Percentiles rank a stretch among this genome's conserved stretches.
phyloP scores from a whole-genome alignment of 2,797 vertebrate genomes.

The Psittacula echo region DNA sequence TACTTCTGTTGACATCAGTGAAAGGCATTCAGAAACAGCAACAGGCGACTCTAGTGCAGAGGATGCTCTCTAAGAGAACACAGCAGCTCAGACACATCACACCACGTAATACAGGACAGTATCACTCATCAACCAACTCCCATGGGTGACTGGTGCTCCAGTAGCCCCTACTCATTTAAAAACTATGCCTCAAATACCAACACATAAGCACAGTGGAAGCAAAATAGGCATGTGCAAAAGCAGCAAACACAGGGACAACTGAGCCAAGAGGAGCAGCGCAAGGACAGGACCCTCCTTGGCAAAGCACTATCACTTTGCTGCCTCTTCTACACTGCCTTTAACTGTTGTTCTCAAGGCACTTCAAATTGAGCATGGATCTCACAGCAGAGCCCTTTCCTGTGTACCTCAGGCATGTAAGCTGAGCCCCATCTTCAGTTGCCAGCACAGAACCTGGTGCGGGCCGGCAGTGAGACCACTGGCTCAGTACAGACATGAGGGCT shows the following conservation, averaged over 20 bases:
- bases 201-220: background rate
- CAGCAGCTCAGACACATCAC: background rate
- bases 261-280: background rate
- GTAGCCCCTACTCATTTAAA: background rate
- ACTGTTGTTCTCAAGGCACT: no score
- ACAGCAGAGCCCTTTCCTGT: accelerated
- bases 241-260: background rate
- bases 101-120: background rate
- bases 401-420: no score
- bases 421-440: background rate
- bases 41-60: background rate
- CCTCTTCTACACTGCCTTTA: background rate
- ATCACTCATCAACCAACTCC: background rate
- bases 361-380: background rate
- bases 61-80: background rate
- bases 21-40: background rate
- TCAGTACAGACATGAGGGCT: background rate
- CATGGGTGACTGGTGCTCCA: background rate
- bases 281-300: background rate
- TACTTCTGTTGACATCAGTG: background rate
- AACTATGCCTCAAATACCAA: background rate
- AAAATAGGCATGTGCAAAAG: accelerated
- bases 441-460: no score
- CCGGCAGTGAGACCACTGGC: background rate
- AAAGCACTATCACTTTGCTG: background rate